These are phyloP conservation scores for Chanos chanos DNA, from an alignment of 2,797 vertebrate species.

Conservation along the genomic window DNA sequence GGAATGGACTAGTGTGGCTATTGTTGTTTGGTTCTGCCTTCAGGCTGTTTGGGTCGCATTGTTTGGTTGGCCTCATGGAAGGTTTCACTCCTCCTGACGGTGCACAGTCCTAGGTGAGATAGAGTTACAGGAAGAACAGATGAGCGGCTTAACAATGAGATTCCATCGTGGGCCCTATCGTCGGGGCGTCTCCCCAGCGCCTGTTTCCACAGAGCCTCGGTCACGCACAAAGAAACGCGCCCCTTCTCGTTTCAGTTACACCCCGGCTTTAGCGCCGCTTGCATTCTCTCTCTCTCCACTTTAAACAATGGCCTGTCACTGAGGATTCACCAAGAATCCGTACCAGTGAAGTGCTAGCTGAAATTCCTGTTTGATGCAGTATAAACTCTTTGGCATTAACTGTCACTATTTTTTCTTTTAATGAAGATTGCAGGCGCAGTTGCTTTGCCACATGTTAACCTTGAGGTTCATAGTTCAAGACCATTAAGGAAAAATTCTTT, in stretches of 20 bases:
- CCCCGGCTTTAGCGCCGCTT: not conserved
- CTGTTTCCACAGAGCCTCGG: not conserved
- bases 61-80: not conserved
- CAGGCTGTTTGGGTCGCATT: not conserved
- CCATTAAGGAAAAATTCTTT: constrained; percentile 1
- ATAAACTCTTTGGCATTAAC: too few relatives aligned
- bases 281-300: too few relatives aligned
- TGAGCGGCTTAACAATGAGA: not conserved
- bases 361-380: too few relatives aligned
- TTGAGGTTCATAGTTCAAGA: not conserved
- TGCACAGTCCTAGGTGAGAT: not conserved
- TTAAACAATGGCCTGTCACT: too few relatives aligned
- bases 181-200: not conserved
- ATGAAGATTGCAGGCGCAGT: too few relatives aligned
- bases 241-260: not conserved
- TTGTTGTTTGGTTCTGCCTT: not conserved
- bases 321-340: too few relatives aligned
- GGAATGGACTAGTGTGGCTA: too few relatives aligned
- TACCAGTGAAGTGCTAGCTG: too few relatives aligned
- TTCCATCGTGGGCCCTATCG: not conserved
- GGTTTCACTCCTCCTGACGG: not conserved
- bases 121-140: not conserved
- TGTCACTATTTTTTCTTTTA: too few relatives aligned
- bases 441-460: not conserved
- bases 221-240: not conserved